These are phyloP conservation scores for Syngnathus floridae DNA, from an alignment of 2,113 vertebrate genomes.

Conservation along the genomic window DNA sequence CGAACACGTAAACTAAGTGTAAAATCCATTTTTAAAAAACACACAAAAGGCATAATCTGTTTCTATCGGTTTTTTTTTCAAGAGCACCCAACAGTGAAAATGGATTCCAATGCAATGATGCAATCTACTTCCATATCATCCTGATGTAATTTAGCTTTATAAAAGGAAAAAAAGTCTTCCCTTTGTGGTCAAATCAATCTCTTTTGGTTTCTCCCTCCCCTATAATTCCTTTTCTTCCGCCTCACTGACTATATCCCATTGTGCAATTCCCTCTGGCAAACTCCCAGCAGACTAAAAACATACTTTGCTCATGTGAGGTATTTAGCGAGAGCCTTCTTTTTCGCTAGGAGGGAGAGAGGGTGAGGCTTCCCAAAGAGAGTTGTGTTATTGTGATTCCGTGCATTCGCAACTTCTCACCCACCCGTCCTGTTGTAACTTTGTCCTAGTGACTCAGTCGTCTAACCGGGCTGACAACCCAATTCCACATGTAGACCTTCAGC, in stretches of 20 bases:
- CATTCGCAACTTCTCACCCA: conserved; percentile 36
- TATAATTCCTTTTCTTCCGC: conserved; percentile 9
- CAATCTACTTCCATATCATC: not conserved
- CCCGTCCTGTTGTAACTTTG: conserved; percentile 39
- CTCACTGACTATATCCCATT: conserved; percentile 32
- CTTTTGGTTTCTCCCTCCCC: conserved; percentile 16
- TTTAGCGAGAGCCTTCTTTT: conserved; percentile 55
- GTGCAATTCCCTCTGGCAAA: conserved; percentile 43
- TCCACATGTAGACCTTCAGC: conserved; percentile 2
- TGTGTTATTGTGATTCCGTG: conserved; percentile 48
- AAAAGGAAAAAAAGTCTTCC: not conserved
- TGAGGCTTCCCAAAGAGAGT: conserved; percentile 31
- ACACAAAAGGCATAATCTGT: not conserved
- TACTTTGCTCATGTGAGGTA: conserved; percentile 50
- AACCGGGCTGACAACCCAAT: conserved; percentile 31
- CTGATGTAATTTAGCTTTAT: not conserved
- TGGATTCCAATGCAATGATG: not conserved
- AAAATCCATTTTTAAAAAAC: too few relatives aligned
- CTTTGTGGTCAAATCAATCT: conserved; percentile 5
- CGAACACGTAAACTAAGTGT: too few relatives aligned
- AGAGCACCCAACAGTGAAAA: not conserved
- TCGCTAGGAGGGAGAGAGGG: conserved; percentile 41
- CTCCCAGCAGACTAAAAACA: conserved; percentile 34
- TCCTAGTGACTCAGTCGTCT: conserved; percentile 35
- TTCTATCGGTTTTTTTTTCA: not conserved